Evolutionary conservation across 2,797 vertebrate species (phyloP).

Genomic region (Peromyscus melanophrys): DNA sequence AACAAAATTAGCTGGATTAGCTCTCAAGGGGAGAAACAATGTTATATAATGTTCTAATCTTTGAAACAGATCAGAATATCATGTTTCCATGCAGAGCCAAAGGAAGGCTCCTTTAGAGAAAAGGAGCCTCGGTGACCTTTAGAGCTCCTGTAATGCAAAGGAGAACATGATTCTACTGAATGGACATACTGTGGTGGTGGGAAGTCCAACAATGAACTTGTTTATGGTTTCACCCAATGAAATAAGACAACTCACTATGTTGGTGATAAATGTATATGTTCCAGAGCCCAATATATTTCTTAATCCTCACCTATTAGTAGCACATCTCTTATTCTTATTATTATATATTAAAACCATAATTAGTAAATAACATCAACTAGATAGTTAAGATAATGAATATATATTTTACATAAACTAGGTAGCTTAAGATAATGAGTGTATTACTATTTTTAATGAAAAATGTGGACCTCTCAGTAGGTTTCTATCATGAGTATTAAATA

Average conservation of each 20-base stretch:
- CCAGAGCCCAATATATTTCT: neutral
- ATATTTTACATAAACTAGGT: neutral
- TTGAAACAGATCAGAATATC: neutral
- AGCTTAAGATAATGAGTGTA: neutral
- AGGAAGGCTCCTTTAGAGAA: neutral
- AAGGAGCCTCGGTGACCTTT: neutral
- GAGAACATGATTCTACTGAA: neutral
- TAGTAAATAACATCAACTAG: neutral
- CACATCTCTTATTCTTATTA: neutral
- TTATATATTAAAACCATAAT: neutral
- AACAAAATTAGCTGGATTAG: neutral
- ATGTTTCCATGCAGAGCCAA: neutral
- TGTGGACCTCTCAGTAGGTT: neutral
- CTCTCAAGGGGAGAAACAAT: neutral
- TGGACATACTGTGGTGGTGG: neutral
- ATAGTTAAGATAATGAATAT: neutral
- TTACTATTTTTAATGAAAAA: neutral
- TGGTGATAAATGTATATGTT: neutral
- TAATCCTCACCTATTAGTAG: neutral
- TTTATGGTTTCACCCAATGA: neutral
- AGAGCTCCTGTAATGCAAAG: neutral
- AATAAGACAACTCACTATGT: neutral
- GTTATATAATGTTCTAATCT: neutral
- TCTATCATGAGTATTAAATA: neutral
- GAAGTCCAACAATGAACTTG: neutral